Base-by-base conservation (phyloP, 1,140 invertebrate genomes). In the Idris sp. region DNA sequence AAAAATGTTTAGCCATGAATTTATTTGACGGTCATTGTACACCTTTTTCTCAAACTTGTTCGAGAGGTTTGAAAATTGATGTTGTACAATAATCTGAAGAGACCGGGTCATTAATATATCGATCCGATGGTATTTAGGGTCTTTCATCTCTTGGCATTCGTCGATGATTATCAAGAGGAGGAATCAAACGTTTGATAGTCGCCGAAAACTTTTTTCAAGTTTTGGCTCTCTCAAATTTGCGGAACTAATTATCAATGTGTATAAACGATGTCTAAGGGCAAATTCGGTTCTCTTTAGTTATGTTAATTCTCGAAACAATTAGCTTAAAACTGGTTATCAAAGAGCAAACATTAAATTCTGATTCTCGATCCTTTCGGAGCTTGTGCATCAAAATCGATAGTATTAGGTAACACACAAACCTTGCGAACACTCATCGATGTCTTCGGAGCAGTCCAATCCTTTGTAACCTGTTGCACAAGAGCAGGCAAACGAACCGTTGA, bases 381-480 rank as follows among this genome's bases (percentile, higher is more conserved):
- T n/a, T n/a, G n/a, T n/a, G n/a, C n/a, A n/a, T 22, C 19, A 22
- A 22, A 4, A 22, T 22, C 19, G 19, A 22, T 4, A 22, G 2
- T 22, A 4, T 22, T 2, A 22, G 6, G n/a, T n/a, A 25, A 25
- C 22, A 3, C 3, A 30, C 81, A 86, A 89, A 96, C 96, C 95
- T 92, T 97, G 95, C 86, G 94, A 92, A 84, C 97, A 99, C 87
- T 98, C 97, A 82, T 99, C 92, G 62, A 98, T 95, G 82, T 99
- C 97, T 78, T 96, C 92, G 0, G 95, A 96, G 79, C 97, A 99
- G 82, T 97, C 92, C 5, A 93, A 87, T 4, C 96, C 96, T 84
- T 95, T 96, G 87, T 95, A 97, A 3, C 96, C 96, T 1, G 91
- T 92, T 11, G 95, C 94, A 82, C 97, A 99, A 6, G 94, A 96